Percentiles rank a stretch among this genome's conserved stretches.
Evolutionary conservation across 1,140 invertebrate genomes (phyloP).

Genomic region (Apis laboriosa): DNA sequence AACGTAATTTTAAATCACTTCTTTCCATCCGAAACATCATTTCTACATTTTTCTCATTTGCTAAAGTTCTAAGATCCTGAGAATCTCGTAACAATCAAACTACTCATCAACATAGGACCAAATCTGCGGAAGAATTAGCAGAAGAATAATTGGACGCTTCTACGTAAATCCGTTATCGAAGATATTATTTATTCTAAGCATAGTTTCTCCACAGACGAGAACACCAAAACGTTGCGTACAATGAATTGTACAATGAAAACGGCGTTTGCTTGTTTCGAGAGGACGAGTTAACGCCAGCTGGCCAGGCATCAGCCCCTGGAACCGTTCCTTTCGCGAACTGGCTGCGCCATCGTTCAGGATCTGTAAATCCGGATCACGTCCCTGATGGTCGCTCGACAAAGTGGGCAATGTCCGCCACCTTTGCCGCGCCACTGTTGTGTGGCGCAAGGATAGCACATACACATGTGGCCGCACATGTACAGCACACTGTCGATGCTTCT

Average conservation of each 20-base stretch:
- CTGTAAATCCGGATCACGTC: slow-evolving; percentile 98
- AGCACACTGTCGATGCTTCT: slow-evolving; percentile 95
- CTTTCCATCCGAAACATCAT: not conserved
- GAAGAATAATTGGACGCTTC: not conserved
- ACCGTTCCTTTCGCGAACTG: slow-evolving; percentile 29
- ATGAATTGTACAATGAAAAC: slow-evolving; percentile 3
- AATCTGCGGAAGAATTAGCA: not conserved
- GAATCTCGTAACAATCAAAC: not conserved
- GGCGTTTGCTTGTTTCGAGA: slow-evolving; percentile 9
- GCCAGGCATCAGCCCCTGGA: slow-evolving; percentile 31
- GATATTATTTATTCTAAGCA: slow-evolving; percentile 4
- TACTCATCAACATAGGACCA: not conserved
- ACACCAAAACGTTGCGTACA: slow-evolving; percentile 11
- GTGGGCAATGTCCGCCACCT: slow-evolving; percentile 94
- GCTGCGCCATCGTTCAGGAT: slow-evolving; percentile 83
- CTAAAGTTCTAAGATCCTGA: not conserved
- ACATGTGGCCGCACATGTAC: slow-evolving; percentile 99
- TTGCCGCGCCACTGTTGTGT: slow-evolving; percentile 94
- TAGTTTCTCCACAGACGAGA: slow-evolving; percentile 12
- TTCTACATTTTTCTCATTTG: not conserved
- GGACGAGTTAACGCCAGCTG: not conserved
- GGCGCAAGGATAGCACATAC: slow-evolving; percentile 98
- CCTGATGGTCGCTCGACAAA: slow-evolving; percentile 94
- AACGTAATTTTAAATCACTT: not conserved
- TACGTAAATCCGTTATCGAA: not conserved